Conservation (phyloP, 2,888 invertebrate species). For the Acleris holmiana region DNA sequence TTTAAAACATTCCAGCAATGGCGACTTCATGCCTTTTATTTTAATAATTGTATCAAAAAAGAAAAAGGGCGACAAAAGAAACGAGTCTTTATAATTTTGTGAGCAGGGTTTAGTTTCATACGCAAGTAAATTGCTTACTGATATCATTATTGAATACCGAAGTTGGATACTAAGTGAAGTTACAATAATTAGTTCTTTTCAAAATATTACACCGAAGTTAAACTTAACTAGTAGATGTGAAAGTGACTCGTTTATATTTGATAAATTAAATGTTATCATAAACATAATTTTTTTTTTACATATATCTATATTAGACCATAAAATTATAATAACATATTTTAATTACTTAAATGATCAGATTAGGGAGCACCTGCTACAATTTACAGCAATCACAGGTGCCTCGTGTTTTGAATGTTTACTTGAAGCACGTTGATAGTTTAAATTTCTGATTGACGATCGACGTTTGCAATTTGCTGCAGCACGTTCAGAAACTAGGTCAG, state of each 20-base stretch:
- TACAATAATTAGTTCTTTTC: slow-evolving; percentile 28
- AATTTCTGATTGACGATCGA: slow-evolving; percentile 8
- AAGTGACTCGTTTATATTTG: not conserved
- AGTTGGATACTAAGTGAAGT: slow-evolving; percentile 32
- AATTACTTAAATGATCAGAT: slow-evolving; percentile 41
- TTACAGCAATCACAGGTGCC: slow-evolving; percentile 20
- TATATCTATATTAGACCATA: slow-evolving; percentile 18
- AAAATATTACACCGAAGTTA: slow-evolving; percentile 20
- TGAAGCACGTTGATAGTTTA: not conserved
- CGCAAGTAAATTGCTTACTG: slow-evolving; percentile 19
- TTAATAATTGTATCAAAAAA: slow-evolving; percentile 40
- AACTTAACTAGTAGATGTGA: not conserved
- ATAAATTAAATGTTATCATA: slow-evolving; percentile 20
- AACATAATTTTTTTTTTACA: slow-evolving; percentile 9
- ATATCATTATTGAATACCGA: slow-evolving; percentile 31
- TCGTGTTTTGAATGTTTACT: slow-evolving; percentile 18
- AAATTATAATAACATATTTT: slow-evolving; percentile 40
- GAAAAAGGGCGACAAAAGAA: slow-evolving; percentile 26
- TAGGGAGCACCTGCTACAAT: slow-evolving; percentile 42
- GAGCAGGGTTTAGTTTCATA: slow-evolving; percentile 26
- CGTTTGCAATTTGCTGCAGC: slow-evolving; percentile 4
- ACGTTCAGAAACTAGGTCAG: slow-evolving; percentile 11
- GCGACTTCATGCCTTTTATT: slow-evolving; percentile 34
- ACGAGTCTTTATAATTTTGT: slow-evolving; percentile 25
- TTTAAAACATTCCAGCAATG: slow-evolving; percentile 19